These are phyloP conservation scores for Caenorhabditis doughertyi DNA, from an alignment of 2,888 invertebrate genomes.

Conservation along the genomic window DNA sequence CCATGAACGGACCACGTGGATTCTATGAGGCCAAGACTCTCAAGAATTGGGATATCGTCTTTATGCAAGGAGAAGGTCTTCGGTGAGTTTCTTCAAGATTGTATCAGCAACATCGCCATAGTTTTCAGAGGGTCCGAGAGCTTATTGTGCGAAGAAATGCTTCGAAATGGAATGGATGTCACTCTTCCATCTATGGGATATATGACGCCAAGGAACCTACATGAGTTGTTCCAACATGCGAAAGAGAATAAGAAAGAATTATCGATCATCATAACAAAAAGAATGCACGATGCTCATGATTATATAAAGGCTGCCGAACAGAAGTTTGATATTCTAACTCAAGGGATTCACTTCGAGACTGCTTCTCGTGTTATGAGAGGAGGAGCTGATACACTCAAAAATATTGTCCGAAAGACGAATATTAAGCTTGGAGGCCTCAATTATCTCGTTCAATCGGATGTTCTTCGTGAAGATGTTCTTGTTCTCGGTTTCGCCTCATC, in stretches of 20 bases:
- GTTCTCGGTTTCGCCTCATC: slow-evolving; percentile 16
- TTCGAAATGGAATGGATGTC: not conserved
- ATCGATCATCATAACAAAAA: slow-evolving; percentile 11
- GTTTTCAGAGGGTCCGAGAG: too few relatives aligned
- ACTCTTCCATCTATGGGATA: not conserved
- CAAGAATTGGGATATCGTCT: not conserved
- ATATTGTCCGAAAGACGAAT: slow-evolving; percentile 26
- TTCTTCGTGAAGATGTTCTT: not conserved
- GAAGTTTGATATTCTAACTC: slow-evolving; percentile 31
- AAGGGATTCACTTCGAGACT: slow-evolving; percentile 4
- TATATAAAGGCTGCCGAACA: slow-evolving; percentile 38
- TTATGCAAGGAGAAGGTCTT: too few relatives aligned
- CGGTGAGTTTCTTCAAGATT: too few relatives aligned
- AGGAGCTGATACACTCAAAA: not conserved
- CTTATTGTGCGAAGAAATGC: too few relatives aligned
- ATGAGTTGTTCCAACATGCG: not conserved
- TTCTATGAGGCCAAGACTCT: not conserved
- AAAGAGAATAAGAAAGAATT: not conserved
- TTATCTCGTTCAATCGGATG: not conserved
- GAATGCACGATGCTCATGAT: not conserved
- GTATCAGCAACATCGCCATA: too few relatives aligned
- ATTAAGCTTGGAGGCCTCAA: slow-evolving; percentile 49
- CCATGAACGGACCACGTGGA: not conserved
- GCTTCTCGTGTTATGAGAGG: not conserved
- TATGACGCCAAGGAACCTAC: not conserved